Evolutionary conservation across 2,113 vertebrate species (phyloP), one percentile per base, ranked within the genome.

Genomic region (Caranx melampygus): DNA sequence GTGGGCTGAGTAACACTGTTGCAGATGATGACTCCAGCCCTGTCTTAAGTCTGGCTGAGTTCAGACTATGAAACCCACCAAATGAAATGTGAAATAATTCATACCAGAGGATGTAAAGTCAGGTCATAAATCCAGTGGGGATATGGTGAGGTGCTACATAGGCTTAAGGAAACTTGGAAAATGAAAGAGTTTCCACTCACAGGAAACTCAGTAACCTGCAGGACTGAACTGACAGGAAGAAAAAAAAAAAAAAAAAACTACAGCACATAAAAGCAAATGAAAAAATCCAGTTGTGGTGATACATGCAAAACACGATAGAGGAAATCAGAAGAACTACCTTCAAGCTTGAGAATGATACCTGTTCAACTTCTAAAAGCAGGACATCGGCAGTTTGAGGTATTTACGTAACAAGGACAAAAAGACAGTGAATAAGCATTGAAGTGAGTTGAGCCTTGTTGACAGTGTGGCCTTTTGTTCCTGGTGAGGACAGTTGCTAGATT

Each of bases 391-490:
- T 75, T 75, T 82, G 3, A 4, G 9, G 12, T 78, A 37, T 87
- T 82, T 84, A 83, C 2, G 40, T 79, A 79, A 88, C 59, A 81
- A 81, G 82, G 80, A 89, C 85, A 84, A 66, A 86, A 77, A 82
- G 86, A 82, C 72, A 78, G 51, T 69, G 74, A 79, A 79, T 74
- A 71, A 77, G 79, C 79, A 64, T 13, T 47, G 70, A 54, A 86
- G 81, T 86, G 88, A 92, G 84, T 61, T 88, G 86, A 92, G 87
- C 65, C 81, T 87, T 85, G 86, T 89, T 89, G 92, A 92, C 91
- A 92, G 88, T 55, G 52, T 88, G 90, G 82, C 90, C 87, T 93
- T 90, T 92, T 88, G 85, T 92, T 90, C 83, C 75, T 87, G 78
- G 58, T 3, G 79, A 92, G 82, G 89, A 92, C 90, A 88, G 86